Conservation (phyloP, 2,797 vertebrate genomes). For the Euphonia xanthogaster region DNA sequence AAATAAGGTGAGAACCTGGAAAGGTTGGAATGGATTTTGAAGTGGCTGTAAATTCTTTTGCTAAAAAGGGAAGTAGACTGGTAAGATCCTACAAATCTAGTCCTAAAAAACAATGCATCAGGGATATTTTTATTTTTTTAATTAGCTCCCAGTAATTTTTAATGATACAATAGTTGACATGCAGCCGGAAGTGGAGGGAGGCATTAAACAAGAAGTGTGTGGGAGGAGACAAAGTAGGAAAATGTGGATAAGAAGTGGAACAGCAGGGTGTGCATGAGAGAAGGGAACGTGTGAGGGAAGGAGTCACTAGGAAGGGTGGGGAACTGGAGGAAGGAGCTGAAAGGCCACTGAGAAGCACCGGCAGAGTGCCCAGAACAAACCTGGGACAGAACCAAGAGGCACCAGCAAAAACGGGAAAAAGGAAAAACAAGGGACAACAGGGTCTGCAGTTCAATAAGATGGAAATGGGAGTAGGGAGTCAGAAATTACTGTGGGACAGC, state of each 20-base stretch:
- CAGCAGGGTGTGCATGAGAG: neutral
- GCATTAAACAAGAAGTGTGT: neutral
- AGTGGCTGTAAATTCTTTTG: neutral
- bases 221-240: neutral
- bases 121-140: neutral
- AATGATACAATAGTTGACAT: neutral
- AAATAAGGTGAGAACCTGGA: neutral
- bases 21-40: neutral
- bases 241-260: neutral
- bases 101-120: neutral
- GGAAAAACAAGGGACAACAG: neutral
- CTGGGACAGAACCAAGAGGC: neutral
- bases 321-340: neutral
- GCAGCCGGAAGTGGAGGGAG: neutral
- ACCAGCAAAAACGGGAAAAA: neutral
- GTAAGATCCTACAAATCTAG: neutral
- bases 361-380: neutral
- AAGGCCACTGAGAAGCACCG: neutral
- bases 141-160: neutral
- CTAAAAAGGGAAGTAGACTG: neutral
- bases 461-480: neutral
- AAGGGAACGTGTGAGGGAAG: neutral
- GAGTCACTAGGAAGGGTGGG: neutral
- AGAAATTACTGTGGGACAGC: neutral
- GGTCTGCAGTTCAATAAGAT: neutral